phyloP scores from a whole-genome alignment of 2,113 vertebrate species.

The Caloenas nicobarica region DNA sequence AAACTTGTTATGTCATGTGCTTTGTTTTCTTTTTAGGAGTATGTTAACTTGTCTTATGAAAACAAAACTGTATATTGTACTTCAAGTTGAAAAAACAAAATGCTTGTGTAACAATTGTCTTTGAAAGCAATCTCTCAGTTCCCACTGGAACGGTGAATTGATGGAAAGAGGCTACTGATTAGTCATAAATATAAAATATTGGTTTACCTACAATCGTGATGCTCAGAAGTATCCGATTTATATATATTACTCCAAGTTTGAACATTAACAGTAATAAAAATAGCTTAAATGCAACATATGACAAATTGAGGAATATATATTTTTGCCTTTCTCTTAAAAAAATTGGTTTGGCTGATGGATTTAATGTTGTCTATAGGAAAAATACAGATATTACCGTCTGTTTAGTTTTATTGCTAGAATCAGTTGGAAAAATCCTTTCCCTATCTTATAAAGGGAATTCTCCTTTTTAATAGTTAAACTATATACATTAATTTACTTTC shows the following conservation, averaged over 20 bases:
- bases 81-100: conserved; percentile 25
- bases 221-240: background rate
- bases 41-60: background rate
- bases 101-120: background rate
- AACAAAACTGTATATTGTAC: background rate
- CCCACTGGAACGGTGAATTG: background rate
- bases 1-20: background rate
- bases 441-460: background rate
- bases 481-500: background rate
- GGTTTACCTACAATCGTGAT: background rate
- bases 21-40: conserved; percentile 42
- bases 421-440: background rate
- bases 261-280: background rate
- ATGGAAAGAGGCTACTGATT: background rate
- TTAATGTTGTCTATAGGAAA: background rate
- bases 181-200: background rate
- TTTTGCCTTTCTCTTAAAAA: background rate
- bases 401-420: background rate
- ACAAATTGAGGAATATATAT: background rate
- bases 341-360: background rate
- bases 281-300: background rate
- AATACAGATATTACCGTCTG: background rate
- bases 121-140: conserved; percentile 4
- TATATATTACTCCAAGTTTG: background rate
- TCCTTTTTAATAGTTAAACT: background rate